These are phyloP conservation scores for Mythimna vitellina DNA, from an alignment of 2,888 invertebrate species.

Conservation along the genomic window DNA sequence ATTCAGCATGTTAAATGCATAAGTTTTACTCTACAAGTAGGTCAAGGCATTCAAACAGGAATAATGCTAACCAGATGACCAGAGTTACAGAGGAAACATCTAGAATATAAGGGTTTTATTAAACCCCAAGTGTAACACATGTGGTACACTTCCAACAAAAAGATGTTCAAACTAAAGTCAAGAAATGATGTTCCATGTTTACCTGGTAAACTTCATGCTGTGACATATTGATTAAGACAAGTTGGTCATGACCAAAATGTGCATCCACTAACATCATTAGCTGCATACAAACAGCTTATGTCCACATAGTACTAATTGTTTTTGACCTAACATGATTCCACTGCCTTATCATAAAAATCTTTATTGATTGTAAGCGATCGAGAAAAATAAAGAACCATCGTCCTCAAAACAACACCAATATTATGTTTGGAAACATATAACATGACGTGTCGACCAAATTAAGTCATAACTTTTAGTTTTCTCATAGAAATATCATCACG, in stretches of 20 bases:
- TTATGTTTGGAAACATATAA: constrained; percentile 51
- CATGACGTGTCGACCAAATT: constrained; percentile 55
- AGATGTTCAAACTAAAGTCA: not conserved
- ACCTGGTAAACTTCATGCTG: constrained; percentile 19
- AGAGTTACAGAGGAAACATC: constrained; percentile 21
- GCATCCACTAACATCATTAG: constrained; percentile 5
- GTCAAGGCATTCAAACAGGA: constrained; percentile 46
- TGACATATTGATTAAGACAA: constrained; percentile 43
- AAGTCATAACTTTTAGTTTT: constrained; percentile 46
- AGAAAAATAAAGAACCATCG: constrained; percentile 38
- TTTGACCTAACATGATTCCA: constrained; percentile 51
- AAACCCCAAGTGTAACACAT: constrained; percentile 2
- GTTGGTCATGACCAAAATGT: constrained; percentile 44
- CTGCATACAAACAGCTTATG: constrained; percentile 49
- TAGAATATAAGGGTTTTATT: constrained; percentile 28
- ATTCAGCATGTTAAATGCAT: constrained; percentile 21
- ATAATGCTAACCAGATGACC: constrained; percentile 35
- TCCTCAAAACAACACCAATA: constrained; percentile 50
- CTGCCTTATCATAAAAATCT: constrained; percentile 53
- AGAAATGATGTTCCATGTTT: constrained; percentile 27
- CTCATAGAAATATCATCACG: constrained; percentile 35
- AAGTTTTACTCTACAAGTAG: constrained; percentile 35
- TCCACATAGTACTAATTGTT: constrained; percentile 24
- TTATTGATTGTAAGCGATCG: constrained; percentile 61
- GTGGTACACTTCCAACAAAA: not conserved